Base-by-base conservation (phyloP, 1,140 invertebrate species). In the Campodea augens region DNA sequence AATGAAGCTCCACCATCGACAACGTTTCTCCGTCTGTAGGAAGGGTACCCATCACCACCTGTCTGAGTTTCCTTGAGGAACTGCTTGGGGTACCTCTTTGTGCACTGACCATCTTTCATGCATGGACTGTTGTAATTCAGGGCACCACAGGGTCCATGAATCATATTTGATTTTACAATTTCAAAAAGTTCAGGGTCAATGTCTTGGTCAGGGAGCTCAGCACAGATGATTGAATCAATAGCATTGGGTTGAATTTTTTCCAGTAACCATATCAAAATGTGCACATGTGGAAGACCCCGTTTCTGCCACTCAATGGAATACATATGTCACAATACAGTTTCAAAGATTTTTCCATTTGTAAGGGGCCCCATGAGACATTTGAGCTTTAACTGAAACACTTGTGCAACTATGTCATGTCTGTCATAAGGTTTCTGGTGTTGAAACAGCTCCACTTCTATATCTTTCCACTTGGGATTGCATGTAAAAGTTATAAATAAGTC, bases 251-350 rank as follows among this genome's bases (percentile, higher is more conserved):
- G n/a, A n/a, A n/a, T n/a, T n/a, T n/a, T n/a, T n/a, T n/a, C n/a
- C n/a, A n/a, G n/a, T n/a, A n/a, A n/a, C n/a, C n/a, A n/a, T n/a
- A 63, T 1, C 3, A 62, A 44, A 50, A 66, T 58, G 52, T 69
- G 61, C 20, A 42, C 50, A 50, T 57, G 55, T 27, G 54, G 63
- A 15, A 68, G 46, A 18, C 64, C 65, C 41, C 66, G 48, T 50
- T 68, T 70, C 51, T 68, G 66, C 57, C 61, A 72, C 53, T 73
- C 68, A 32, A 71, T 46, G 5, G 58, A 56, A 52, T 65, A 66
- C 57, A 69, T 57, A 45, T 53, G 58, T 48, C 55, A 62, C 18
- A 52, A 51, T 15, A 54, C 49, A 41, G 44, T 13, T n/a, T 65
- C 63, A 44, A 59, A 59, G n/a, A 64, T 44, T 37, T 54, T 22